Evolutionary conservation across 2,113 vertebrate genomes (phyloP).

Genomic region (Xiphophorus hellerii): DNA sequence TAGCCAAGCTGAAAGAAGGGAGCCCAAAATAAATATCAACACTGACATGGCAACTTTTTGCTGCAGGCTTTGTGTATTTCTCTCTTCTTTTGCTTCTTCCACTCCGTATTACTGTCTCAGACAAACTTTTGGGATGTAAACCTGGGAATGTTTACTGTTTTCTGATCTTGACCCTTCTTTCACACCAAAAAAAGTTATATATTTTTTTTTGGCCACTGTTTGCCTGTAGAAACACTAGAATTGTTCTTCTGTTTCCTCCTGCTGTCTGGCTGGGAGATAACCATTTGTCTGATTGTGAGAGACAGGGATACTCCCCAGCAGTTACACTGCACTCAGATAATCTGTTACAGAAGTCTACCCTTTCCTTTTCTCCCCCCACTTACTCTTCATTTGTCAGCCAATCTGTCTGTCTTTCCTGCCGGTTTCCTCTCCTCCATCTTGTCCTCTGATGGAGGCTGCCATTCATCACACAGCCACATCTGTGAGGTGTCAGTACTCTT

Average conservation of each 20-base stretch:
- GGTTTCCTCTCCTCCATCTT: slow-evolving; percentile 40
- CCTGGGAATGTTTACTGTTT: slow-evolving; percentile 23
- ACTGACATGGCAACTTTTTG: slow-evolving; percentile 57
- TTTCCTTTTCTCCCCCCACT: slow-evolving; percentile 2
- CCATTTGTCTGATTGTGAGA: slow-evolving; percentile 73
- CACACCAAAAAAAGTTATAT: slow-evolving; percentile 26
- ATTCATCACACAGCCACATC: slow-evolving; percentile 76
- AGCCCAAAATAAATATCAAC: slow-evolving; percentile 66
- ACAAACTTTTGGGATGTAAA: slow-evolving; percentile 31
- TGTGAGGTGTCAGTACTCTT: slow-evolving; percentile 66
- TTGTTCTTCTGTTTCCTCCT: slow-evolving; percentile 38
- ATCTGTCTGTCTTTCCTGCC: slow-evolving; percentile 23
- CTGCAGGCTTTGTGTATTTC: slow-evolving; percentile 49
- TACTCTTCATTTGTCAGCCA: slow-evolving; percentile 33
- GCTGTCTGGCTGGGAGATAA: slow-evolving; percentile 57
- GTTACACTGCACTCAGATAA: slow-evolving; percentile 69
- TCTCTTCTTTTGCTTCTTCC: slow-evolving; percentile 33
- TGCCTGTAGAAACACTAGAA: slow-evolving; percentile 33
- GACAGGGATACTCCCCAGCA: slow-evolving; percentile 63
- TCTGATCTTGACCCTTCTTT: slow-evolving; percentile 21
- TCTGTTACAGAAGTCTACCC: slow-evolving; percentile 65
- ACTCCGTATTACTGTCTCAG: slow-evolving; percentile 5
- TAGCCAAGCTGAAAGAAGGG: slow-evolving; percentile 54
- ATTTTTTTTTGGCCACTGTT: background rate
- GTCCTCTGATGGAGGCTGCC: slow-evolving; percentile 51